phyloP scores from a whole-genome alignment of 1,140 invertebrate genomes.

The Bombus superbus region DNA sequence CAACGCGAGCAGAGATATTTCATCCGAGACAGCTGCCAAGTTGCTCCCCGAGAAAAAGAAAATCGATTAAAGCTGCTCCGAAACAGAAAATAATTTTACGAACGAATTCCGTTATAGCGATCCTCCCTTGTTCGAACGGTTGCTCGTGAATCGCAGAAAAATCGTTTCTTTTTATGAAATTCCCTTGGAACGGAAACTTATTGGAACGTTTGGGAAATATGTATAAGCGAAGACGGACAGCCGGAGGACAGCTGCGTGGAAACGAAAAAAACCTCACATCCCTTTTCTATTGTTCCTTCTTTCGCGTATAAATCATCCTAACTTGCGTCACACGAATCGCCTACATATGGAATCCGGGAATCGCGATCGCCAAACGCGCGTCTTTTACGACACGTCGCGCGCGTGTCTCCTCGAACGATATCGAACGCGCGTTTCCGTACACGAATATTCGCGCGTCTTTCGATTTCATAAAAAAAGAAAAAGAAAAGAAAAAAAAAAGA shows the following conservation, averaged over 20 bases:
- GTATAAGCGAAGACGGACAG: slow-evolving; percentile 50
- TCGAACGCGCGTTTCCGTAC: too few species aligned
- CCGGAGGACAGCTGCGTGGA: slow-evolving; percentile 30
- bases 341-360: background rate
- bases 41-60: background rate
- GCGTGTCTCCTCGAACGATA: too few species aligned
- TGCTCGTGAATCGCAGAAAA: background rate
- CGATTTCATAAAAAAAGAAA: too few species aligned
- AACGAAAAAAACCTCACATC: slow-evolving; percentile 13
- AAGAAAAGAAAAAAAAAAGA: too few species aligned
- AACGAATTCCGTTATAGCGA: slow-evolving; percentile 30
- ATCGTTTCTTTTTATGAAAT: slow-evolving; percentile 29
- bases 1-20: background rate
- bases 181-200: background rate
- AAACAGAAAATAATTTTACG: slow-evolving; percentile 25
- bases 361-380: background rate
- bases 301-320: slow-evolving; percentile 8
- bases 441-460: too few species aligned
- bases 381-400: too few species aligned
- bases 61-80: background rate
- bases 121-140: background rate
- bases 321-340: background rate
- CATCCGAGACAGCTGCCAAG: too few species aligned
- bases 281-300: slow-evolving; percentile 2
- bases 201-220: slow-evolving; percentile 44